These are phyloP conservation scores for Synanthedon tipuliformis DNA, from an alignment of 2,888 invertebrate species.

Conservation along the genomic window DNA sequence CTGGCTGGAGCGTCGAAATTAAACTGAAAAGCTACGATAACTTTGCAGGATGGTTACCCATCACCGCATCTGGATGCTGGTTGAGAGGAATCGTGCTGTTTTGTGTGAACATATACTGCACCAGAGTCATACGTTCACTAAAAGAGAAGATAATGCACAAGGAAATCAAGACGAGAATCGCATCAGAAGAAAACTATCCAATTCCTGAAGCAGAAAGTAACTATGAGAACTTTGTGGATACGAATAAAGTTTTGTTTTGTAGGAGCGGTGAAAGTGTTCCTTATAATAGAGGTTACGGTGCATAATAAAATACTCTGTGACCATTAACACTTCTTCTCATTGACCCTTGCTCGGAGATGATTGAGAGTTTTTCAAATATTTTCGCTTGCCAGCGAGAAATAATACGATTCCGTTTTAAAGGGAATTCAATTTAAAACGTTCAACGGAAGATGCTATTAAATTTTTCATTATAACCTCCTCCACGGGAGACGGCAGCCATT, in stretches of 20 bases:
- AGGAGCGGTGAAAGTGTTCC: background rate
- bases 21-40: conserved; percentile 24
- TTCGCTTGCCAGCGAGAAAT: conserved; percentile 18
- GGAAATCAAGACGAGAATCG: conserved; percentile 21
- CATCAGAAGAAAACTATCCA: background rate
- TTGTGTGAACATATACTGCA: conserved; percentile 32
- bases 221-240: background rate
- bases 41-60: conserved; percentile 50
- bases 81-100: conserved; percentile 34
- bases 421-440: conserved; percentile 41
- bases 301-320: background rate
- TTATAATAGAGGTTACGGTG: background rate
- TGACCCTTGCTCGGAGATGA: background rate
- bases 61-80: conserved; percentile 37
- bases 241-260: background rate
- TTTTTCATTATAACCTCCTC: conserved; percentile 49
- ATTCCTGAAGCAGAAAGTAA: background rate
- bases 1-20: conserved; percentile 43
- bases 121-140: conserved; percentile 19
- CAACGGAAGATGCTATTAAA: conserved; percentile 33
- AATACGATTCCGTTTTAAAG: conserved; percentile 23
- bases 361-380: background rate
- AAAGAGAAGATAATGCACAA: conserved; percentile 21
- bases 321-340: background rate
- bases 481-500: conserved; percentile 28